Evolutionary conservation across 2,888 invertebrate species (phyloP), one percentile per base, ranked within the genome.

Genomic region (Hydriomena furcata): DNA sequence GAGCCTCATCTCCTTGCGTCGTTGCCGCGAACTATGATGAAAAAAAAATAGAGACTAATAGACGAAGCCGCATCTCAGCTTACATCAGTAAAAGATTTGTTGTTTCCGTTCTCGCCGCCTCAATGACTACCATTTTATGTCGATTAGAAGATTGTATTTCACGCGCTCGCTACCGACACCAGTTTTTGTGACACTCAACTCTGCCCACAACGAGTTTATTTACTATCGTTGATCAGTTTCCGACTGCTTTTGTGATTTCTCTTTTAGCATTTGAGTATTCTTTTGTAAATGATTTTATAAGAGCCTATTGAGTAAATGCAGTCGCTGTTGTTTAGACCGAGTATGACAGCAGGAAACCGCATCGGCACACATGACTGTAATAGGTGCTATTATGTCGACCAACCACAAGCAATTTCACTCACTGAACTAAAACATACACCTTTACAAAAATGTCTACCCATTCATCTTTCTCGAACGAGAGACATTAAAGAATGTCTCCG

Each of bases 61-160:
- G 73, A 68, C 68, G 69, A 70, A 77, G 71, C 68, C 61, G 64
- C 71, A 71, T 75, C 79, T 85, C 83, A 74, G 60, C 76, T 84
- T 84, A 84, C 84, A 78, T 69, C n/a, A n/a, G n/a, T 66, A 72
- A 66, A 76, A 84, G 87, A 88, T 86, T 87, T 84, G 83, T 86
- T 84, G 83, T 87, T 87, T 88, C 89, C 89, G 87, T 73, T 88
- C 82, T 80, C 79, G 82, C 78, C 82, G 84, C 82, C 77, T 86
- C 84, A 88, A 87, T 88, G 87, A 79, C 86, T 87, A 86, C 88
- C 86, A 88, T 85, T 89, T 87, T 88, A 78, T 87, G 83, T 86
- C 86, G 88, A 89, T 88, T 83, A 80, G 78, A 66, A 88, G 87
- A 89, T 90, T 87, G 84, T 85, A 84, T 90, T 90, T 84, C 89